A percentile compares a stretch with the other conserved stretches of the same genome.
These are phyloP conservation scores for Patella pellucida DNA, from an alignment of 2,888 invertebrate species.

Conservation along the genomic window DNA sequence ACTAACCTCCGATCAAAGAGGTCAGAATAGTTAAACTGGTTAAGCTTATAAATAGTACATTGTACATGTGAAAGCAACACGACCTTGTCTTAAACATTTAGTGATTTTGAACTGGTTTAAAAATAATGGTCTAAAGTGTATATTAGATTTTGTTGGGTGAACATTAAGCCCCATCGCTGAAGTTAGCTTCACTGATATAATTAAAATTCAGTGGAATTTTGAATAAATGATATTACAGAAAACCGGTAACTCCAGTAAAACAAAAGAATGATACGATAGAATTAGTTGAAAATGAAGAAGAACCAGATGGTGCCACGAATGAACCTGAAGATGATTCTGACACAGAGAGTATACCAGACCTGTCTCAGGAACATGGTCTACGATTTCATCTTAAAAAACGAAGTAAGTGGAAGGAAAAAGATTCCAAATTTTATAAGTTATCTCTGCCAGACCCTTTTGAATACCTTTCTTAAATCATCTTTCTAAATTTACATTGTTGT, in stretches of 20 bases:
- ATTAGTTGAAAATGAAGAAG: slow-evolving; percentile 51
- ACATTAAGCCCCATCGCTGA: background rate
- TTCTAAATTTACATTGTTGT: no score
- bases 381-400: slow-evolving; percentile 59
- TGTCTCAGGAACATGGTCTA: slow-evolving; percentile 51
- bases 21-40: no score
- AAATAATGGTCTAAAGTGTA: no score
- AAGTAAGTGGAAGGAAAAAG: slow-evolving; percentile 41
- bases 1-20: no score
- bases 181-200: background rate
- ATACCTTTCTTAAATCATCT: no score
- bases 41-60: no score
- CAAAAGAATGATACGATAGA: slow-evolving; percentile 45
- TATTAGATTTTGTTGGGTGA: no score
- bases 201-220: background rate
- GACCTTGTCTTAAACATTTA: no score
- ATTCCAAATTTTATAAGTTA: no score
- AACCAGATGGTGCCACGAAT: slow-evolving; percentile 32
- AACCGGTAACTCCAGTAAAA: slow-evolving; percentile 18
- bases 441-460: no score
- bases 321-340: slow-evolving; percentile 47
- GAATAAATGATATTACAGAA: slow-evolving; percentile 12
- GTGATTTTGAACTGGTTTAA: no score
- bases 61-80: no score
- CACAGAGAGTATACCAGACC: slow-evolving; percentile 57